A percentile compares a stretch with the other conserved stretches of the same genome.
Evolutionary conservation across 2,888 invertebrate species (phyloP).

Genomic region (Heliconius sara): DNA sequence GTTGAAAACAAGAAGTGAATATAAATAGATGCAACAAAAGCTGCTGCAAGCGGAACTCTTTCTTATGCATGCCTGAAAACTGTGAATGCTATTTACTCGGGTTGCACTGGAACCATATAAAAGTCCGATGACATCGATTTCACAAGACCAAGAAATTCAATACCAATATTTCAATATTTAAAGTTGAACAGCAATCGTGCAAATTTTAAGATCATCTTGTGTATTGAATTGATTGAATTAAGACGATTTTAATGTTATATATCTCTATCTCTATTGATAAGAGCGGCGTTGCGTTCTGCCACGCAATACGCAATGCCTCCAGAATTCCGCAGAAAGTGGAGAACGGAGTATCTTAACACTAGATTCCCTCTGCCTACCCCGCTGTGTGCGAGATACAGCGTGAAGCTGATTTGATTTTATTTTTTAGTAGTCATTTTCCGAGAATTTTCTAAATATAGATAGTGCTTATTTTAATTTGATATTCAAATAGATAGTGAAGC

Average conservation of each 20-base stretch:
- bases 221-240: not conserved
- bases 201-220: not conserved
- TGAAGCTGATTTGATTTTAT: no score
- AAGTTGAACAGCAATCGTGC: not conserved
- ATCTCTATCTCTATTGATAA: no score
- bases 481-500: no score
- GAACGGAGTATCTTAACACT: no score
- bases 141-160: slow-evolving; percentile 5
- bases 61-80: slow-evolving; percentile 19
- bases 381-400: no score
- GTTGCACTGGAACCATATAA: slow-evolving; percentile 20
- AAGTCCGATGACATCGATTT: slow-evolving; percentile 17
- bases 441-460: not conserved
- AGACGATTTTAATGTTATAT: not conserved
- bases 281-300: no score
- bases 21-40: slow-evolving; percentile 27
- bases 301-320: no score
- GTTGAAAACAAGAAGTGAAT: slow-evolving; percentile 18
- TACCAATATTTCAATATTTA: not conserved
- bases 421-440: not conserved
- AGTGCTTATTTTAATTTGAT: slow-evolving; percentile 2
- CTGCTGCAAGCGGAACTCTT: slow-evolving; percentile 19
- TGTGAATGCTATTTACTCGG: slow-evolving; percentile 24
- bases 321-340: no score
- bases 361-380: no score